A percentile compares a stretch with the other conserved stretches of the same genome.
Evolutionary conservation across 37 sponge, comb jelly and placozoan genomes (phyloP).

Genomic region (Aplysina aerophoba): DNA sequence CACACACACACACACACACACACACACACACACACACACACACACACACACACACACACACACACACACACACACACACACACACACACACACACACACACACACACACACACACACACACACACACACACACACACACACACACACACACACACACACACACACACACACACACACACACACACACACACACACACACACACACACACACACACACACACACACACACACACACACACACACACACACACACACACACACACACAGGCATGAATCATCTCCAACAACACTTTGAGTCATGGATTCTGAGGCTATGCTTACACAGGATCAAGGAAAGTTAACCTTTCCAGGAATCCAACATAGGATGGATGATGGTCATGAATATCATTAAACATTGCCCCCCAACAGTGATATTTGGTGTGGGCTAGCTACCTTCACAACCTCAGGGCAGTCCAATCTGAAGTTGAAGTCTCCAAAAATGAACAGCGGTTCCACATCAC

Average conservation of each 20-base stretch:
- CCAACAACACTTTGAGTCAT: no score
- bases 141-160: conserved; percentile 69
- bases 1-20: conserved; percentile 17
- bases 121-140: conserved; percentile 69
- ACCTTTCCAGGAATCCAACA: no score
- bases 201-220: background rate
- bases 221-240: background rate
- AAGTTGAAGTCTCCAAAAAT: conserved; percentile 90
- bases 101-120: conserved; percentile 66
- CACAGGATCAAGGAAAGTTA: no score
- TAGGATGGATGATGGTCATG: conserved; percentile 1
- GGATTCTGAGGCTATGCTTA: no score
- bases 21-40: conserved; percentile 44
- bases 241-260: background rate
- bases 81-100: conserved; percentile 69
- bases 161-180: conserved; percentile 70
- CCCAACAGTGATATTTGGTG: conserved; percentile 13
- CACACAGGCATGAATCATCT: no score
- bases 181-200: conserved; percentile 50
- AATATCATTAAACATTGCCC: conserved; percentile 5
- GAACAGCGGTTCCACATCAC: conserved; percentile 52
- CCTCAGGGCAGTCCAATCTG: conserved; percentile 69
- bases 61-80: conserved; percentile 62
- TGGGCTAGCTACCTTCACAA: conserved; percentile 58
- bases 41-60: conserved; percentile 54